Evolutionary conservation across 2,113 vertebrate species (phyloP).

Genomic region (Hipposideros armiger): DNA sequence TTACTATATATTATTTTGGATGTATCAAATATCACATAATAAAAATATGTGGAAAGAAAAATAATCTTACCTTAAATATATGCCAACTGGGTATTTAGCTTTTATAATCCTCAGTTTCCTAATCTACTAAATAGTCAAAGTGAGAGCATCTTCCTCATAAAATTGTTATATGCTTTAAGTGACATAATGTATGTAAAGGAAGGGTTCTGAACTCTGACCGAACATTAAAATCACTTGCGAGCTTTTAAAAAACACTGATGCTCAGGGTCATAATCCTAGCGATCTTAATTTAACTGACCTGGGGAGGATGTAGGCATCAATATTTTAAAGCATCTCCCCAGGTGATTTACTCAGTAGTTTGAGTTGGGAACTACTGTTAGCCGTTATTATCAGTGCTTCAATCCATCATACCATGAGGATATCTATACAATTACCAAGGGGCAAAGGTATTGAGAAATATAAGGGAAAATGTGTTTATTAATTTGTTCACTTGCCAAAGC

Average conservation of each 20-base stretch:
- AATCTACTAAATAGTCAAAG: neutral
- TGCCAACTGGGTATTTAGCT: neutral
- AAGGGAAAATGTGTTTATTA: neutral
- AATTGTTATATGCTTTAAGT: neutral
- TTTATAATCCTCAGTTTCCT: neutral
- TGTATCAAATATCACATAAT: neutral
- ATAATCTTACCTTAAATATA: neutral
- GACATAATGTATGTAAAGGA: neutral
- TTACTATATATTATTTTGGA: neutral
- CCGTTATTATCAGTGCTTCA: neutral
- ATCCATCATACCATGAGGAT: neutral
- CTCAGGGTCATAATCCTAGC: neutral
- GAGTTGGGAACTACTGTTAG: neutral
- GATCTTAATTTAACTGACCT: neutral
- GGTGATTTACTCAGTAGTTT: neutral
- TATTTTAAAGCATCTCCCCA: neutral
- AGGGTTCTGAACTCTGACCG: neutral
- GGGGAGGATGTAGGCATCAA: neutral
- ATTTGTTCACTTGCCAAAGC: neutral
- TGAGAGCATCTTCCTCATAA: neutral
- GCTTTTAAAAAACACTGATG: neutral
- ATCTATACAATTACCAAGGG: neutral
- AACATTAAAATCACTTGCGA: neutral
- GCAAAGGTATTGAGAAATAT: neutral
- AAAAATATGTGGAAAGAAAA: constrained; percentile 17